These are phyloP conservation scores for Ditylenchus weischeri DNA, from an alignment of 2,888 invertebrate species.

Conservation along the genomic window DNA sequence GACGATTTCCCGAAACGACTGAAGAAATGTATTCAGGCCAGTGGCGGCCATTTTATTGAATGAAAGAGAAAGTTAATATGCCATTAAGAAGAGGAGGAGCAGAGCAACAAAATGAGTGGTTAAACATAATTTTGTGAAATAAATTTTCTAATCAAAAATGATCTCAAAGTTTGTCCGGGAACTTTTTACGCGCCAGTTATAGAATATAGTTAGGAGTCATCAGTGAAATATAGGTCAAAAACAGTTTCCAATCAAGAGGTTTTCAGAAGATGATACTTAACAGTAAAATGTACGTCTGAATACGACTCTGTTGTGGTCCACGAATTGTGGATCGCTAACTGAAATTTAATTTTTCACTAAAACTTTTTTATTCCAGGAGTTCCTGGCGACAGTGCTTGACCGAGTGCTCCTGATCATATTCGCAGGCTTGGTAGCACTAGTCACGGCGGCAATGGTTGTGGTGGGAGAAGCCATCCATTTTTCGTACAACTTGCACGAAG, in stretches of 20 bases:
- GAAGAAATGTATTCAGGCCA: no score
- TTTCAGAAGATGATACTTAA: not conserved
- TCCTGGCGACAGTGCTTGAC: slow-evolving; percentile 55
- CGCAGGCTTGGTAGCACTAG: slow-evolving; percentile 45
- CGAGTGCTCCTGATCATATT: slow-evolving; percentile 54
- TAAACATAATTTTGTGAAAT: no score
- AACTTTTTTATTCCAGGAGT: slow-evolving; percentile 32
- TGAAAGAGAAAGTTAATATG: no score
- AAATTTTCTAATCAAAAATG: no score
- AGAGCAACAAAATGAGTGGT: no score
- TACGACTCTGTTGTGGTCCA: not conserved
- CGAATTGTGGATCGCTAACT: not conserved
- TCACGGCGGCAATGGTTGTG: slow-evolving; percentile 54
- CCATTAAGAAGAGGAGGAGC: no score
- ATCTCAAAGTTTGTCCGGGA: no score
- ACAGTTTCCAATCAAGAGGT: not conserved
- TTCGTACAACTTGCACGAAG: slow-evolving; percentile 36
- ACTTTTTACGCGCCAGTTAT: no score
- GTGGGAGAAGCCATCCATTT: slow-evolving; percentile 57
- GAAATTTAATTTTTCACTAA: not conserved
- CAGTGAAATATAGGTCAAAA: no score
- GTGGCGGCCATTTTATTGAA: no score
- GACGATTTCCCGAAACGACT: no score
- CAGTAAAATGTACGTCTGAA: not conserved
- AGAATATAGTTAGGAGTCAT: no score